Conservation (phyloP, 2,888 invertebrate genomes). For the Eupithecia subumbrata region DNA sequence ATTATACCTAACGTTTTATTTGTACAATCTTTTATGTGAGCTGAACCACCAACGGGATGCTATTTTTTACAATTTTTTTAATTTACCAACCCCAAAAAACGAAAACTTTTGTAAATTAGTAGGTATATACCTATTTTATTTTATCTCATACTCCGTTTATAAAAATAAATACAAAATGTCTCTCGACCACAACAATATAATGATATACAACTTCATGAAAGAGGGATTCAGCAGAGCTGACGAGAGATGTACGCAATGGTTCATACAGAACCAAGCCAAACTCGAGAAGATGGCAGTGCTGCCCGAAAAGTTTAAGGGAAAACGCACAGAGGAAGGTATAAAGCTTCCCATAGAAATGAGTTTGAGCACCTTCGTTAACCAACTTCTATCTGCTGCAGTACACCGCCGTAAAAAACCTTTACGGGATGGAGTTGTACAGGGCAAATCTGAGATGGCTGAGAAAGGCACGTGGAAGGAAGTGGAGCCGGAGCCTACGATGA, state of each 20-base stretch:
- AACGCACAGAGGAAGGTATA: neutral
- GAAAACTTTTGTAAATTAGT: too few species aligned
- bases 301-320: neutral
- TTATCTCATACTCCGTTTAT: too few species aligned
- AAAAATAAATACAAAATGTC: constrained; percentile 36
- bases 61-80: neutral
- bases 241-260: neutral
- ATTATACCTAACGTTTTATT: neutral
- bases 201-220: constrained; percentile 39
- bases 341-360: neutral
- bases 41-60: neutral
- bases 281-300: neutral
- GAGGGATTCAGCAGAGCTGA: constrained; percentile 34
- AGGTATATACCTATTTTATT: too few species aligned
- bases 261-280: neutral
- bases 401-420: neutral
- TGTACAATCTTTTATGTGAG: neutral
- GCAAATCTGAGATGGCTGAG: neutral
- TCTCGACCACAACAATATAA: constrained; percentile 41
- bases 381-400: neutral
- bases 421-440: neutral
- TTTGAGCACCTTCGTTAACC: neutral
- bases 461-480: neutral
- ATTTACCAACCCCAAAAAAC: neutral
- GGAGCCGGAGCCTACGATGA: constrained; percentile 30